phyloP scores from a whole-genome alignment of 2,888 invertebrate species.

The Ischnus inquisitorius region DNA sequence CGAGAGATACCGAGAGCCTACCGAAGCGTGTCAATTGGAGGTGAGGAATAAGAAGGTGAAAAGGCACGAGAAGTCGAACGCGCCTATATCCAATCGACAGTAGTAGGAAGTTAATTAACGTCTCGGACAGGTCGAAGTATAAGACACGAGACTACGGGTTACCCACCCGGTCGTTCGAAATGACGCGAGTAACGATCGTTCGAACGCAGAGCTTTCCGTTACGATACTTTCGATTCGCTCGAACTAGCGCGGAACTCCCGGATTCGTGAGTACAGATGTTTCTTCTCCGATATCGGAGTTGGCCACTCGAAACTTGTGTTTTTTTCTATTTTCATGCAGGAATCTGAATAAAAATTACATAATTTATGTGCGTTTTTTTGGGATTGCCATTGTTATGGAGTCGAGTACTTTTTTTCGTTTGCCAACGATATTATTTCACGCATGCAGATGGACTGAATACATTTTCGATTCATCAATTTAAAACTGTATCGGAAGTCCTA shows the following conservation, averaged over 20 bases:
- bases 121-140: constrained; percentile 70
- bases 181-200: constrained; percentile 35
- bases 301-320: neutral
- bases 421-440: neutral
- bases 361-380: neutral
- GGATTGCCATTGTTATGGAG: neutral
- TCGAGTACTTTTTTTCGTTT: neutral
- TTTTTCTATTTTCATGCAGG: neutral
- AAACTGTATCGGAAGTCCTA: neutral
- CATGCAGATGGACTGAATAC: neutral
- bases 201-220: constrained; percentile 8
- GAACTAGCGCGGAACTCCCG: constrained; percentile 33
- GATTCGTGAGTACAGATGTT: neutral
- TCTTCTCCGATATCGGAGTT: constrained; percentile 29
- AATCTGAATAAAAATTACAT: neutral
- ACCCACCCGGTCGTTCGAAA: constrained; percentile 52
- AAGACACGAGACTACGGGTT: constrained; percentile 19
- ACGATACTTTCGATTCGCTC: constrained; percentile 27
- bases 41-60: constrained; percentile 74
- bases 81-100: constrained; percentile 49
- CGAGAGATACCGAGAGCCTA: constrained; percentile 69
- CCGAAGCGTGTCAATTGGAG: constrained; percentile 73
- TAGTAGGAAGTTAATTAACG: constrained; percentile 77
- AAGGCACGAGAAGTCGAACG: constrained; percentile 65
- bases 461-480: neutral